These are phyloP conservation scores for Meganola albula DNA, from an alignment of 2,888 invertebrate species.

Conservation along the genomic window DNA sequence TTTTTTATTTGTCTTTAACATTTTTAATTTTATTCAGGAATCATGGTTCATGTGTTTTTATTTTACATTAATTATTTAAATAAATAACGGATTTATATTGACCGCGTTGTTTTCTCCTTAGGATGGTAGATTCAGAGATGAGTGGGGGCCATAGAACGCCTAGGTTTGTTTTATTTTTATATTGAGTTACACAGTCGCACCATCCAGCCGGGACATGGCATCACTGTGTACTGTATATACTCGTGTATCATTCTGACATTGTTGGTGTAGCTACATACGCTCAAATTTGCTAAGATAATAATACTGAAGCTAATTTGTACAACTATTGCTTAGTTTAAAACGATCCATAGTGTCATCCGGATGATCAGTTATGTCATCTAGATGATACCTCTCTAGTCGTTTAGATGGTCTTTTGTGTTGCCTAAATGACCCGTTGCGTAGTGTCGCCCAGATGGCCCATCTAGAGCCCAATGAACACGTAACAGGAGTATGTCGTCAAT, in stretches of 20 bases:
- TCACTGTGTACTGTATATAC: conserved; percentile 34
- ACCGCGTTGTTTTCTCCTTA: conserved; percentile 62
- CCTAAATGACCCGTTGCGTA: too few species aligned
- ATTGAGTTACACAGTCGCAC: conserved; percentile 71
- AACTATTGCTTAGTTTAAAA: background rate
- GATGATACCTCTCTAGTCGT: too few species aligned
- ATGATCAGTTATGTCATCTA: too few species aligned
- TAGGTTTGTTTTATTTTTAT: conserved; percentile 80
- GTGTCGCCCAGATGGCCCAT: too few species aligned
- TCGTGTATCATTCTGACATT: conserved; percentile 36
- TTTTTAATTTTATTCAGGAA: too few species aligned
- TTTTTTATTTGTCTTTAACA: too few species aligned
- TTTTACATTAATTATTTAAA: conserved; percentile 1
- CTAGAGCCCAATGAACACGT: too few species aligned
- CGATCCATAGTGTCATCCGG: too few species aligned
- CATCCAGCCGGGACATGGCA: conserved; percentile 32
- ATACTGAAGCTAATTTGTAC: background rate
- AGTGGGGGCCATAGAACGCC: conserved; percentile 82
- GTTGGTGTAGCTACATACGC: conserved; percentile 37
- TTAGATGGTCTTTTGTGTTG: too few species aligned
- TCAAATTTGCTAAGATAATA: too few species aligned
- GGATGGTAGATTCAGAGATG: conserved; percentile 82
- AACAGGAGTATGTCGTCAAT: too few species aligned
- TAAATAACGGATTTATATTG: conserved; percentile 25
- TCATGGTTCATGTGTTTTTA: conserved; percentile 19